Conservation (phyloP, 2,888 invertebrate genomes). For the Archaeoteleia sp. region DNA sequence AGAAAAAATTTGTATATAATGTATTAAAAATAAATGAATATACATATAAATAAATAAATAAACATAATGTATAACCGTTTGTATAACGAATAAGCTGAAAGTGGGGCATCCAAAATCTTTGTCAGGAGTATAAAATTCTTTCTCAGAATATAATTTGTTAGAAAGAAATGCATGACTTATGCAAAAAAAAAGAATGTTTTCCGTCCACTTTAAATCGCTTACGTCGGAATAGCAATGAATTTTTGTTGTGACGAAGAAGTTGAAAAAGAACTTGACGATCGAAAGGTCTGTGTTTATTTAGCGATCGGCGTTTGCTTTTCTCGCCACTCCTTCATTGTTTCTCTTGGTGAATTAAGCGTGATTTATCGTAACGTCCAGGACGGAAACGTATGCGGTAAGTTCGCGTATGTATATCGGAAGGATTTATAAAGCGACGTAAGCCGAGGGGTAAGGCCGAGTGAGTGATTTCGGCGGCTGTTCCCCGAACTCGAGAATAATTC, state of each 20-base stretch:
- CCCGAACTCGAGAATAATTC: slow-evolving; percentile 62
- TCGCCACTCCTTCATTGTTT: slow-evolving; percentile 46
- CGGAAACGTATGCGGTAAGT: slow-evolving; percentile 48
- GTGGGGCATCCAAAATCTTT: too few species aligned
- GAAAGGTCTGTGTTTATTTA: slow-evolving; percentile 30
- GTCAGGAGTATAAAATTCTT: too few species aligned
- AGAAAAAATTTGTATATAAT: too few species aligned
- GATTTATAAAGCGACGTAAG: slow-evolving; percentile 54
- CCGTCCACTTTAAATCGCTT: too few species aligned
- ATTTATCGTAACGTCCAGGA: slow-evolving; percentile 44
- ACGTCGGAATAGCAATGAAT: slow-evolving; percentile 8
- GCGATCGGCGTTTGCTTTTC: slow-evolving; percentile 34
- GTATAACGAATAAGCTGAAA: too few species aligned
- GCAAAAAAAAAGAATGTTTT: too few species aligned
- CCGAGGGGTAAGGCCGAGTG: slow-evolving; percentile 49
- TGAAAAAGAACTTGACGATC: slow-evolving; percentile 7
- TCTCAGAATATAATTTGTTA: too few species aligned
- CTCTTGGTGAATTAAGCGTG: slow-evolving; percentile 45
- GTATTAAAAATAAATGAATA: too few species aligned
- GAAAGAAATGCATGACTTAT: too few species aligned
- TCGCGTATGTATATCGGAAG: slow-evolving; percentile 49
- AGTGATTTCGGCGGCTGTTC: slow-evolving; percentile 63
- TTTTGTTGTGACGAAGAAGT: slow-evolving; percentile 1
- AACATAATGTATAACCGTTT: too few species aligned
- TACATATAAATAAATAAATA: too few species aligned